Conservation (phyloP, 1,140 invertebrate species). For the Drosophila tristis region DNA sequence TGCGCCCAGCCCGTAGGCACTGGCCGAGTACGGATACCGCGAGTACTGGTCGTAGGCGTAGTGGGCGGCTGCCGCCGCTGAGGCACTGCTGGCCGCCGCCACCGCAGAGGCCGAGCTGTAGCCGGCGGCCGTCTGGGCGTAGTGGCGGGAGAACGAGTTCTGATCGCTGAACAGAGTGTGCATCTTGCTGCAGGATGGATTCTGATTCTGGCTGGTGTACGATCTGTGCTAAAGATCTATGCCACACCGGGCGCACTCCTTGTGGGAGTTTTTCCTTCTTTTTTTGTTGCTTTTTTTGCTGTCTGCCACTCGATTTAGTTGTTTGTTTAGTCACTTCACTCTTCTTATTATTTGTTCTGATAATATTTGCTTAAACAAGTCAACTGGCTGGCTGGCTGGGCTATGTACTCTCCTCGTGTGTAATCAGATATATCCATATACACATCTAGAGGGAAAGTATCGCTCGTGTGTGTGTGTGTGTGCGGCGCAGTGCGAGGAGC, state of each 20-base stretch:
- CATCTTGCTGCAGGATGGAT: slow-evolving; percentile 85
- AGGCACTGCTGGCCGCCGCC: slow-evolving; percentile 84
- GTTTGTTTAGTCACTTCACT: slow-evolving; percentile 16
- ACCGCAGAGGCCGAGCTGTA: slow-evolving; percentile 85
- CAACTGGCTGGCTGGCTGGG: too few relatives aligned
- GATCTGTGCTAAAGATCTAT: slow-evolving; percentile 22
- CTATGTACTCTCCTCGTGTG: slow-evolving; percentile 7
- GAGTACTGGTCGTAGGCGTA: slow-evolving; percentile 89
- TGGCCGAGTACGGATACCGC: slow-evolving; percentile 88
- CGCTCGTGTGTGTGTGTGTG: too few relatives aligned
- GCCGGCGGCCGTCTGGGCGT: slow-evolving; percentile 86
- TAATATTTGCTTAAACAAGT: slow-evolving; percentile 79
- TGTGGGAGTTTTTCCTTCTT: slow-evolving; percentile 6
- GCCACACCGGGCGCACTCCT: slow-evolving; percentile 1
- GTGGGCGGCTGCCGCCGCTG: slow-evolving; percentile 84
- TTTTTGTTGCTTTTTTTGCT: slow-evolving; percentile 39
- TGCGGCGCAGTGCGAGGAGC: too few relatives aligned
- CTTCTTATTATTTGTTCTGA: slow-evolving; percentile 64
- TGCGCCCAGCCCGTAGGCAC: slow-evolving; percentile 85
- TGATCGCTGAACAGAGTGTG: slow-evolving; percentile 95
- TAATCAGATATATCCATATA: slow-evolving; percentile 19
- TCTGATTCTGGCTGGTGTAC: not conserved
- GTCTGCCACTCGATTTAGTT: slow-evolving; percentile 10
- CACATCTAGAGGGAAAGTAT: not conserved
- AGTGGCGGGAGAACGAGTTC: slow-evolving; percentile 88